Base-by-base conservation (phyloP, 2,113 vertebrate genomes). In the Chaetorhynchus papuensis region DNA sequence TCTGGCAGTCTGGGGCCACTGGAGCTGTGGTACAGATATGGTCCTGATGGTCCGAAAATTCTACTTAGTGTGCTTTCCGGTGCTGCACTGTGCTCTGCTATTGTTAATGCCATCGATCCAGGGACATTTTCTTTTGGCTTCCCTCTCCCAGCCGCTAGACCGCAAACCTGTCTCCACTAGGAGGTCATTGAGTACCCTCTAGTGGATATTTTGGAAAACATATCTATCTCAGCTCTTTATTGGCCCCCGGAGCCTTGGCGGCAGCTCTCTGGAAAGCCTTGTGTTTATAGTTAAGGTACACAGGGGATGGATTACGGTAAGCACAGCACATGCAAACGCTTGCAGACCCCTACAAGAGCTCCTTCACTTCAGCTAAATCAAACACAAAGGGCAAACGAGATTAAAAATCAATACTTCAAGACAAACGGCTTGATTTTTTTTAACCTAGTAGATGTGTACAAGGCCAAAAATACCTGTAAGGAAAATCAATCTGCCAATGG, bases 151-250 rank as follows among this genome's bases (percentile, higher is more conserved):
- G 28, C 4, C 24, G 2, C 65, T 8, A 3, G 11, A 15, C 2
- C 1, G 50, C 64, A 26, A 57, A 24, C 30, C 30, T 15, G 44
- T 26, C 35, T 83, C 63, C 77, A 5, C 41, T 61, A 53, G 59
- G 8, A 81, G 61, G 92, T 82, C 96, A 56, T 76, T 8, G 96
- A 94, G 80, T 92, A 82, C 96, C 96, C 96, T 94, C 96, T 97
- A 94, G 96, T 68, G 96, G 96, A 41, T 65, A 59, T 69, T 83
- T 52, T 24, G 33, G 93, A 60, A 96, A 83, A 87, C 4, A 31
- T 9, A 20, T 2, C 83, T 9, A 20, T 2, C 83, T 84, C 88
- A 63, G 76, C 33, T 54, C 39, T 70, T 80, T 13, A 64, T 23
- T 3, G 91, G 42, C 33, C 82, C 56, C 75, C 0, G 2, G 85